These are phyloP conservation scores for Pan troglodytes DNA, from an alignment of 2,113 vertebrate species.

Conservation along the genomic window NHGRI_mPanTro3-v2.1_pri NC_086015.1:128790001-128790500, in stretches of 20 bases:
- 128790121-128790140: not conserved
- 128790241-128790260: not conserved
- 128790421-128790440: not conserved
- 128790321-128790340: not conserved
- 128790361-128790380: not conserved
- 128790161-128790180: slow-evolving; percentile 19
- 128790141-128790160: not conserved
- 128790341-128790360: not conserved
- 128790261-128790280: not conserved
- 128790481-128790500: not conserved
- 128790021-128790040: not conserved
- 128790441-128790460: not conserved
- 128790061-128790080: not conserved
- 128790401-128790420: not conserved
- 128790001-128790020: not conserved
- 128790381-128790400: not conserved
- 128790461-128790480: not conserved
- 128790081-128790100: not conserved
- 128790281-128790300: not conserved
- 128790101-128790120: not conserved
- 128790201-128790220: not conserved
- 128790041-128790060: slow-evolving; percentile 18
- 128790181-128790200: not conserved
- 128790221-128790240: not conserved
- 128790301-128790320: not conserved